A percentile compares a stretch with the other conserved stretches of the same genome.
Evolutionary conservation across 2,797 vertebrate genomes (phyloP).

Genomic region (Betta splendens): DNA sequence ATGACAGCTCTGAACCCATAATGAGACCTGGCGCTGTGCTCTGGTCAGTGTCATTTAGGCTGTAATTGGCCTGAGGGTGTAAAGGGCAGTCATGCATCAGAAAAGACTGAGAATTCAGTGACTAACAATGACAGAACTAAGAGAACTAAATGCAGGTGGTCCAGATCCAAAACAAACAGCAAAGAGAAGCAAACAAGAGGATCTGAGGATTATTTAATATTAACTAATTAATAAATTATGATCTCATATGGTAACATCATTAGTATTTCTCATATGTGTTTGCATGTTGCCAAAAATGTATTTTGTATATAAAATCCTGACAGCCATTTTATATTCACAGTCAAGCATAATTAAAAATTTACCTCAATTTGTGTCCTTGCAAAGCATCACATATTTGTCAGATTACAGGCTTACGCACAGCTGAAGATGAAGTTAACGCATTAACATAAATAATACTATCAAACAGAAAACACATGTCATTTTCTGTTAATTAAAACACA

Average conservation of each 20-base stretch:
- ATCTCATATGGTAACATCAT: no score
- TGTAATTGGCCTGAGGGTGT: constrained; percentile 80
- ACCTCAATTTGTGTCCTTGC: not conserved
- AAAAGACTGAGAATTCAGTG: constrained; percentile 58
- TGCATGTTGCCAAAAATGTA: no score
- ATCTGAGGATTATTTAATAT: constrained; percentile 4
- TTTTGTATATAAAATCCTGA: no score
- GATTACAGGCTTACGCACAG: no score
- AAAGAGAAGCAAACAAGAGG: constrained; percentile 1
- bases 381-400: not conserved
- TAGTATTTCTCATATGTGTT: no score
- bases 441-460: no score
- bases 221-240: not conserved
- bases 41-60: constrained; percentile 76
- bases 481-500: not conserved
- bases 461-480: no score
- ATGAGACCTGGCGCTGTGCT: constrained; percentile 67
- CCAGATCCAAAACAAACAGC: constrained; percentile 1
- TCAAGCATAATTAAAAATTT: not conserved
- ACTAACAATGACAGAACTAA: constrained; percentile 54
- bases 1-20: constrained; percentile 62
- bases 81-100: constrained; percentile 73
- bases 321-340: no score
- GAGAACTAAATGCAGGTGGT: constrained; percentile 19
- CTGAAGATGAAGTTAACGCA: no score